Evolutionary conservation across 30 jellyfish, hydroid and myxozoan species (phyloP).

Genomic region (Catostylus mosaicus): DNA sequence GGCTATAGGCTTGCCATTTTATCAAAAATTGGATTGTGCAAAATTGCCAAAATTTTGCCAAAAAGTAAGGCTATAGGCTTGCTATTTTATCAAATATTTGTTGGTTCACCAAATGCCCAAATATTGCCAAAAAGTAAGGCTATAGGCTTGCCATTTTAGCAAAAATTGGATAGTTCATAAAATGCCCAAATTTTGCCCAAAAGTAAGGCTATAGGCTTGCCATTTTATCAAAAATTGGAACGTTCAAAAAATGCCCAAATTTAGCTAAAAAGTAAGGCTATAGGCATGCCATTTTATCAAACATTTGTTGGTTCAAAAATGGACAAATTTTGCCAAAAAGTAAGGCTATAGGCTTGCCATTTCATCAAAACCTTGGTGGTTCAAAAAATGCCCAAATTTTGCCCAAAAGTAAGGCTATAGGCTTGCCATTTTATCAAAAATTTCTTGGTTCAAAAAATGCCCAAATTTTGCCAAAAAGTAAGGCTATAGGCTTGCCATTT

Average conservation of each 20-base stretch:
- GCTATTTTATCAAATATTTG: neutral
- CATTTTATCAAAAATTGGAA: too few relatives aligned
- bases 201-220: neutral
- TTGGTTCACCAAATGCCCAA: neutral
- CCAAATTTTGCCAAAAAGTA: neutral
- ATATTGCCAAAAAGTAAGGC: neutral
- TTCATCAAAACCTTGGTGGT: too few relatives aligned
- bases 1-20: neutral
- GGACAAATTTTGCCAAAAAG: neutral
- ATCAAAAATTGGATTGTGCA: neutral
- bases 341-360: slow-evolving; percentile 13
- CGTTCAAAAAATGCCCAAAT: neutral
- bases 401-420: neutral
- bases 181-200: neutral
- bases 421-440: neutral
- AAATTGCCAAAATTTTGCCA: neutral
- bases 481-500: neutral
- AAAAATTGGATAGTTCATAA: too few relatives aligned
- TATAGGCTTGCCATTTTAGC: neutral
- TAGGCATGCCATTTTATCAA: neutral
- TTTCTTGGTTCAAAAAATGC: neutral
- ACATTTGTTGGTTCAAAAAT: neutral
- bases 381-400: too few relatives aligned
- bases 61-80: slow-evolving; percentile 2
- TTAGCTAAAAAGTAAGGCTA: neutral